Evolutionary conservation across 2,888 invertebrate genomes (phyloP), one percentile per base, ranked within the genome.

Genomic region (Hemicrepidius hirtus): DNA sequence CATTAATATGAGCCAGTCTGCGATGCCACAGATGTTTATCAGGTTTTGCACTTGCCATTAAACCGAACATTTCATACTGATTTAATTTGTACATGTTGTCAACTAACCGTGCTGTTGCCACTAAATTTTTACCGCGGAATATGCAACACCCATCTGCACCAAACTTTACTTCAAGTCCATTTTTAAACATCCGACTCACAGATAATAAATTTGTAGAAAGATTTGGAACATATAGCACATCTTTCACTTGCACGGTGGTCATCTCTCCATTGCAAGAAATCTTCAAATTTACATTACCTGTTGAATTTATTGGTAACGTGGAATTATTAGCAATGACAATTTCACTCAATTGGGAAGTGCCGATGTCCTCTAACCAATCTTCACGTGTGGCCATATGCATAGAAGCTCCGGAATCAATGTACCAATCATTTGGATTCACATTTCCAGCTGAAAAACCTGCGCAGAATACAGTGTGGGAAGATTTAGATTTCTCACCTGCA

Each of bases 1-100:
- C n/a, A 10, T 55, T 55, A 16, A 35, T 55, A 20, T 55, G 28
- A 32, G 5, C 55, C 13, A 55, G 16, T 5, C 28, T 55, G 10
- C 55, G 28, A 35, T 55, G 55, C 55, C 55, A 55, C 12, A 55
- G 13, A 7, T 5, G 6, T 32, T n/a, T 35, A 6, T 55, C 55
- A 2, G 3, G 7, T 32, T 32, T 16, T n/a, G 13, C 13, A 6
- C 9, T 18, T 7, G n/a, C 16, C 9, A 32, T n/a, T n/a, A n/a
- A 1, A 1, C 20, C 9, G 12, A 12, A 10, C 12, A n/a, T 28
- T 55, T 28, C n/a, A 2, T 5, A 18, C 7, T n/a, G 3, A 1
- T 55, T 16, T 32, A 55, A n/a, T 55, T 32, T 55, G 13, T 55
- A 55, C 16, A 55, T 55, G n/a, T 16, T 35, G 20, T 32, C 16